Percentiles rank a stretch among this genome's conserved stretches.
These are phyloP conservation scores for Euzophera pinguis DNA, from an alignment of 2,888 invertebrate genomes.

Conservation along the genomic window DNA sequence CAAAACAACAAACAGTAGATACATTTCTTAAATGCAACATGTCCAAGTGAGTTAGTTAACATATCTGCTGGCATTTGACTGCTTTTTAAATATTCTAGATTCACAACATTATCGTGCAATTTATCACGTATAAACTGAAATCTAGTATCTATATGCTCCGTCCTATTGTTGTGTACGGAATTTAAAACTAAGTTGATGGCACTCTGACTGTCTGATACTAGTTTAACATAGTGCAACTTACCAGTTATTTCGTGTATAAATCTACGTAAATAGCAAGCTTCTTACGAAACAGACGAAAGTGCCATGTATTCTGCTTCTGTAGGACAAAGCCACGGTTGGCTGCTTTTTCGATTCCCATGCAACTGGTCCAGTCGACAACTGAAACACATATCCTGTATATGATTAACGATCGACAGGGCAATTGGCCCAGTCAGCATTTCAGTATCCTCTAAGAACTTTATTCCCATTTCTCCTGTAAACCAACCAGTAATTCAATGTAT, in stretches of 20 bases:
- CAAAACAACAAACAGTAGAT: no score
- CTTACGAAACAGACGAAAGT: background rate
- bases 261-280: background rate
- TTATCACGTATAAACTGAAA: background rate
- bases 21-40: no score
- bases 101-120: background rate
- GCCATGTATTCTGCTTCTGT: slow-evolving; percentile 5
- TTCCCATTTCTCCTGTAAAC: background rate
- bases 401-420: background rate
- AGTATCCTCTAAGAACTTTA: background rate
- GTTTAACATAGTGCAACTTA: background rate
- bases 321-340: background rate
- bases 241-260: background rate
- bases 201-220: background rate
- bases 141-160: background rate
- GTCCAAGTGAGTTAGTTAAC: background rate
- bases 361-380: background rate
- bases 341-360: background rate
- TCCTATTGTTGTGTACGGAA: background rate
- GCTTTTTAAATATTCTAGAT: background rate
- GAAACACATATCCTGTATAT: background rate
- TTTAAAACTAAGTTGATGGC: background rate
- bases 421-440: background rate
- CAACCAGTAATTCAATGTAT: background rate
- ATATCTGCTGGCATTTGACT: background rate